These are phyloP conservation scores for Paelopatides confundens DNA, from an alignment of 53 echinoderm and acorn worm genomes.

Conservation along the genomic window DNA sequence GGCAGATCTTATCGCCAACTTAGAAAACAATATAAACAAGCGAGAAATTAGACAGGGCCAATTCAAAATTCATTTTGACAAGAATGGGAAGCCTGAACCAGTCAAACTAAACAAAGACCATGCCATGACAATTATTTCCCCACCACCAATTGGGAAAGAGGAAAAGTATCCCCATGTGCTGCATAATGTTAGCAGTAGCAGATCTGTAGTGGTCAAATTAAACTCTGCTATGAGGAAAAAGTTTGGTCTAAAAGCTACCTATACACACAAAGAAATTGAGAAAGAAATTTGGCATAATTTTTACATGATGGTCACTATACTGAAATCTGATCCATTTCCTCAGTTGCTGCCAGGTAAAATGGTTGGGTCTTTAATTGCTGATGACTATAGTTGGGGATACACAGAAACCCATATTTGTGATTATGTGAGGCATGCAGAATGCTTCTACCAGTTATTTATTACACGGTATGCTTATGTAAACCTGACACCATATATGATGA, in stretches of 20 bases:
- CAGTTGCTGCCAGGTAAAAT: background rate
- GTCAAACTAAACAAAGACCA: background rate
- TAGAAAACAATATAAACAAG: background rate
- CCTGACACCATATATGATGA: constrained; percentile 68
- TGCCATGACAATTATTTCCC: background rate
- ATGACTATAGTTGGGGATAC: constrained; percentile 55
- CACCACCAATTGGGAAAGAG: background rate
- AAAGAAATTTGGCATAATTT: background rate
- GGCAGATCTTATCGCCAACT: background rate
- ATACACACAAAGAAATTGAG: background rate
- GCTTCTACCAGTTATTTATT: constrained; percentile 56
- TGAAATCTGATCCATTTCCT: background rate
- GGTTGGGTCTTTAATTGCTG: background rate
- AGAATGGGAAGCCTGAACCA: background rate
- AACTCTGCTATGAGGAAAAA: background rate
- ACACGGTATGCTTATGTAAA: constrained; percentile 41
- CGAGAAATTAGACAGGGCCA: background rate
- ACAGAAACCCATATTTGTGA: background rate
- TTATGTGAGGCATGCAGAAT: constrained; percentile 51
- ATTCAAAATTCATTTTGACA: background rate
- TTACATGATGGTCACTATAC: background rate
- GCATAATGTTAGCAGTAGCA: background rate
- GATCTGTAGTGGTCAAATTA: no score
- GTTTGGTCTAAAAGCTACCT: background rate
- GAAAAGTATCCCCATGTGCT: background rate